Conservation (phyloP, 2,113 vertebrate species). For the Diglossa brunneiventris region DNA sequence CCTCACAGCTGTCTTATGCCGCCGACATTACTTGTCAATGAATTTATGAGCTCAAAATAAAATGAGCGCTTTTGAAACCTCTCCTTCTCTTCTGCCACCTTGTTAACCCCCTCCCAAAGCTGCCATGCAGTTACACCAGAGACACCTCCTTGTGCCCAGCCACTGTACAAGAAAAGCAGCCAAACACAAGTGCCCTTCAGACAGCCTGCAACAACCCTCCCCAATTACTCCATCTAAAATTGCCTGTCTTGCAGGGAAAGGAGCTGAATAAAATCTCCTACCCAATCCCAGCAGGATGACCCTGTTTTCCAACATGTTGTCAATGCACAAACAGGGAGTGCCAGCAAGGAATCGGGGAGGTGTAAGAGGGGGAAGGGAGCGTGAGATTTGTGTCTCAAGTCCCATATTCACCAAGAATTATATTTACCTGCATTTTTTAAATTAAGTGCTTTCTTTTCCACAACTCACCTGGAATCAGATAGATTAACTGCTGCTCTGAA, state of each 20-base stretch:
- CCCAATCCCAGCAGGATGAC: background rate
- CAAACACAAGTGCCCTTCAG: conserved; percentile 23
- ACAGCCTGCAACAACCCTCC: background rate
- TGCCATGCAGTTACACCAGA: conserved; percentile 25
- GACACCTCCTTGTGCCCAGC: conserved; percentile 26
- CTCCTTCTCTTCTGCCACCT: background rate
- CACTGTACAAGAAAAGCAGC: background rate
- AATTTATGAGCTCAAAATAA: conserved; percentile 45
- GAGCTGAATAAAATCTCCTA: background rate
- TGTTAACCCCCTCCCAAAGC: conserved; percentile 30
- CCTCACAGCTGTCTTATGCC: conserved; percentile 49
- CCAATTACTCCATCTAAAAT: conserved; percentile 24
- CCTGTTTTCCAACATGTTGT: background rate
- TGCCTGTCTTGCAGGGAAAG: background rate
- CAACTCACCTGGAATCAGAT: background rate
- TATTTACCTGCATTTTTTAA: conserved; percentile 9
- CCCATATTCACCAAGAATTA: background rate
- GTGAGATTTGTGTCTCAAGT: background rate
- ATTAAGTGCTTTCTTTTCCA: background rate
- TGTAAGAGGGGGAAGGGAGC: background rate
- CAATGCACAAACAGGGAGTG: background rate
- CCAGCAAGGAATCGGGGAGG: background rate
- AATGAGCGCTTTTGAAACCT: background rate
- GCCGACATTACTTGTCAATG: fast-evolving
- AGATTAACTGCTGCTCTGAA: background rate